Conservation (phyloP, 2,113 vertebrate species). For the Aix galericulata region DNA sequence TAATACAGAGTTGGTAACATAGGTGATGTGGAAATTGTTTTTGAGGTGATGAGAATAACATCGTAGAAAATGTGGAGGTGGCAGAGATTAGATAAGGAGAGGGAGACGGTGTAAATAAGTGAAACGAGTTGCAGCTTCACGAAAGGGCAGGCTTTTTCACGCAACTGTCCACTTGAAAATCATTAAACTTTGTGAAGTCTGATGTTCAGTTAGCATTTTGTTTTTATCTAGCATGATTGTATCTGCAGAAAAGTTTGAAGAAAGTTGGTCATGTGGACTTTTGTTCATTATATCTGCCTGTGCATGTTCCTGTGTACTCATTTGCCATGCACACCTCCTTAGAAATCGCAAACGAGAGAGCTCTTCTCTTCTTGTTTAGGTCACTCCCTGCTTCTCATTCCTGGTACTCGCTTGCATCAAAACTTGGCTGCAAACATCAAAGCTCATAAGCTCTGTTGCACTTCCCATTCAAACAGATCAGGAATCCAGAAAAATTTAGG, state of each 20-base stretch:
- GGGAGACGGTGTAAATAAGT: neutral
- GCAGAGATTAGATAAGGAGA: constrained; percentile 1
- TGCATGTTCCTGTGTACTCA: neutral
- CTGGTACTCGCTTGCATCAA: neutral
- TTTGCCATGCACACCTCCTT: neutral
- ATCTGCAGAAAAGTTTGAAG: neutral
- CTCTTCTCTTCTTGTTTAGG: neutral
- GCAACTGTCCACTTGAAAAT: neutral
- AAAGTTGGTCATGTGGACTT: neutral
- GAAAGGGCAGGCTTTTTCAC: neutral
- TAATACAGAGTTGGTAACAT: neutral
- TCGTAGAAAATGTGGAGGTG: neutral
- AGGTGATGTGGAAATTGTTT: neutral
- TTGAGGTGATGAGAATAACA: neutral
- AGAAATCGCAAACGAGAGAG: neutral
- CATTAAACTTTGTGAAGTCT: neutral
- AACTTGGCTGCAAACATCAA: neutral
- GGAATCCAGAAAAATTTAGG: neutral
- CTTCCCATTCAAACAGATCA: neutral
- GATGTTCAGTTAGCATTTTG: neutral
- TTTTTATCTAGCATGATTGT: neutral
- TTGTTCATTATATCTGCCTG: neutral
- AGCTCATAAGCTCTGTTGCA: neutral
- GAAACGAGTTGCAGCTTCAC: neutral
- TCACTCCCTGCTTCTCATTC: constrained; percentile 7